phyloP scores from a whole-genome alignment of 1,140 invertebrate species.

The Tetragonula clypearis region DNA sequence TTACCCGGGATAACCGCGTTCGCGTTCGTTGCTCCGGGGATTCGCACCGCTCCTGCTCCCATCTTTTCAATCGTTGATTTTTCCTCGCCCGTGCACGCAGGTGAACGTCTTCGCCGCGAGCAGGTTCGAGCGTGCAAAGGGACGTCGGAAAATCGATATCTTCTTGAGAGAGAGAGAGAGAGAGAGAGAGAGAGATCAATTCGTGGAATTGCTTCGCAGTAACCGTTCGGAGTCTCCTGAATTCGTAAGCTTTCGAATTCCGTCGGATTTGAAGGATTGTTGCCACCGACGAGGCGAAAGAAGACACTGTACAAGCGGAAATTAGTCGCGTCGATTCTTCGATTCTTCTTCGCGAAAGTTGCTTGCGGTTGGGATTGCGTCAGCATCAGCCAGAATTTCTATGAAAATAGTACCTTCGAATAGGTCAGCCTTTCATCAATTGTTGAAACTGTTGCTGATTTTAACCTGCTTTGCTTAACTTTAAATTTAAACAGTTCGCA shows the following conservation, averaged over 20 bases:
- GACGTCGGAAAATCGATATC: constrained; percentile 62
- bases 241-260: background rate
- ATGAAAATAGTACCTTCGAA: too few species aligned
- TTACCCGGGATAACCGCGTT: constrained; percentile 50
- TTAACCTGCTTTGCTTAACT: background rate
- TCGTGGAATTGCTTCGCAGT: background rate
- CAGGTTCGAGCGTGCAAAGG: constrained; percentile 52
- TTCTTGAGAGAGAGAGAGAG: background rate
- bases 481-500: background rate
- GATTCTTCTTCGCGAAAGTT: too few species aligned
- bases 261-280: background rate
- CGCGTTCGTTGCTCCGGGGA: constrained; percentile 45
- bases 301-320: background rate
- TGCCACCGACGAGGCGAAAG: background rate
- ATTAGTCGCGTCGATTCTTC: too few species aligned
- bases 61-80: constrained; percentile 71
- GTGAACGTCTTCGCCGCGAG: constrained; percentile 72
- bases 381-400: too few species aligned
- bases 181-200: background rate
- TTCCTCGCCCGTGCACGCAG: constrained; percentile 72
- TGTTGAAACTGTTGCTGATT: background rate
- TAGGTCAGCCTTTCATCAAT: background rate
- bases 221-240: background rate
- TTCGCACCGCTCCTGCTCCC: constrained; percentile 29
- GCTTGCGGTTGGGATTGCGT: too few species aligned